A percentile compares a stretch with the other conserved stretches of the same genome.
These are phyloP conservation scores for Calliopsis andreniformis DNA, from an alignment of 1,140 invertebrate genomes.

Conservation along the genomic window DNA sequence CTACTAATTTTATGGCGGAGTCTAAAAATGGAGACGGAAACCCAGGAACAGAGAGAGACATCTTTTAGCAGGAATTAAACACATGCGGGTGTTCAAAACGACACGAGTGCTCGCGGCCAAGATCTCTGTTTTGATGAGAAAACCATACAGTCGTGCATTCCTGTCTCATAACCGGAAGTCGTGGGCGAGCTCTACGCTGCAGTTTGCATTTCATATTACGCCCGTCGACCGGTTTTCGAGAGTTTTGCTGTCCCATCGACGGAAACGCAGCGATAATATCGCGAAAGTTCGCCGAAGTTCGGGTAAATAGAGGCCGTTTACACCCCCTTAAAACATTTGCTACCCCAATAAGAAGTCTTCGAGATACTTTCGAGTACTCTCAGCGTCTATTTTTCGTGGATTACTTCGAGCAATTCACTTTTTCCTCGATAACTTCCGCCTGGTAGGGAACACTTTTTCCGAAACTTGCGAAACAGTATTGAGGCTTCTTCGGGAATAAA, in stretches of 20 bases:
- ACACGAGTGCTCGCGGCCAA: slow-evolving; percentile 26
- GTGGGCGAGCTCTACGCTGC: slow-evolving; percentile 17
- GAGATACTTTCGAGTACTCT: slow-evolving; percentile 38
- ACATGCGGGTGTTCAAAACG: slow-evolving; percentile 24
- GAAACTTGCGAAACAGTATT: background rate
- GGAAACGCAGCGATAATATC: slow-evolving; percentile 37
- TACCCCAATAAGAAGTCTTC: slow-evolving; percentile 25
- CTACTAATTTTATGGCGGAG: slow-evolving; percentile 37
- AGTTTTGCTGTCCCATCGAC: slow-evolving; percentile 44
- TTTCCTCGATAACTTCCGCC: slow-evolving; percentile 11
- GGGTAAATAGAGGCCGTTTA: slow-evolving; percentile 34
- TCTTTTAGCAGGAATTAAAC: slow-evolving; percentile 51
- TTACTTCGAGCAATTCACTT: background rate
- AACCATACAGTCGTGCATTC: slow-evolving; percentile 21
- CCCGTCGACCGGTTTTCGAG: slow-evolving; percentile 26
- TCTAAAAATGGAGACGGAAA: background rate
- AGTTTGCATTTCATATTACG: slow-evolving; percentile 31
- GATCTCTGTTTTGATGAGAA: slow-evolving; percentile 47
- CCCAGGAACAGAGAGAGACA: slow-evolving; percentile 6
- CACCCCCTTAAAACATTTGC: slow-evolving; percentile 26
- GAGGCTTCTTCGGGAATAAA: no score
- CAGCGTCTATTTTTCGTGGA: slow-evolving; percentile 21
- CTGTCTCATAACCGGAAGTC: slow-evolving; percentile 41
- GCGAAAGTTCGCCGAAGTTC: slow-evolving; percentile 35
- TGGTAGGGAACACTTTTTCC: no score